Conservation (phyloP, 2,888 invertebrate genomes). For the Agriopis aurantiaria region DNA sequence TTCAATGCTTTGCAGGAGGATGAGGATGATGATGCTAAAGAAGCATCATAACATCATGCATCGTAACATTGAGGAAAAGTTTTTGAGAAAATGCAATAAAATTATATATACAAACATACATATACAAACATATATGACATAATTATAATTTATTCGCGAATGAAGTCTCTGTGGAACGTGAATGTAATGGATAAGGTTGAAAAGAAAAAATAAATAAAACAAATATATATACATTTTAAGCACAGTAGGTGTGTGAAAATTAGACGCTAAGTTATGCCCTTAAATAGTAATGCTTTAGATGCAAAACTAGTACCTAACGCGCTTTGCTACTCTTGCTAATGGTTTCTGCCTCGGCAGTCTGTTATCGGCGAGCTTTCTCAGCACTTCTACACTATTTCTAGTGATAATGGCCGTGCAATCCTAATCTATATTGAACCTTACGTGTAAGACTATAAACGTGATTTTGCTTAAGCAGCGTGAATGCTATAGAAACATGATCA, state of each 20-base stretch:
- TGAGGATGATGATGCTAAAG: no score
- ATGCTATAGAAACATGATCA: conserved; percentile 20
- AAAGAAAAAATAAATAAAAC: no score
- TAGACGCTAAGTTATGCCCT: not conserved
- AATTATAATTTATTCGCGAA: no score
- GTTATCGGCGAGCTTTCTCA: conserved; percentile 12
- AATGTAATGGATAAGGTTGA: not conserved
- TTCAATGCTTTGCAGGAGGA: not conserved
- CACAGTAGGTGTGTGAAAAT: no score
- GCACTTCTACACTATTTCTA: conserved; percentile 8
- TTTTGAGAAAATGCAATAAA: no score
- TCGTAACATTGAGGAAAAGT: no score
- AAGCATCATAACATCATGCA: no score
- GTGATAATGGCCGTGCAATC: conserved; percentile 30
- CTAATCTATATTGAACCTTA: conserved; percentile 20
- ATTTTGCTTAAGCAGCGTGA: conserved; percentile 18
- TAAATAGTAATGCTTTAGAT: not conserved
- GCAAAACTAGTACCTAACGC: conserved; percentile 1
- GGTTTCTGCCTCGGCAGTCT: conserved; percentile 6
- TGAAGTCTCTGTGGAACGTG: no score
- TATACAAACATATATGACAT: no score
- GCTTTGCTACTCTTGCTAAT: not conserved
- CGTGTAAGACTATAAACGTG: conserved; percentile 1
- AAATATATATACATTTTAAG: not conserved
- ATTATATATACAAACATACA: no score